phyloP scores from a whole-genome alignment of 2,113 vertebrate species.

The Campylorhamphus procurvoides region DNA sequence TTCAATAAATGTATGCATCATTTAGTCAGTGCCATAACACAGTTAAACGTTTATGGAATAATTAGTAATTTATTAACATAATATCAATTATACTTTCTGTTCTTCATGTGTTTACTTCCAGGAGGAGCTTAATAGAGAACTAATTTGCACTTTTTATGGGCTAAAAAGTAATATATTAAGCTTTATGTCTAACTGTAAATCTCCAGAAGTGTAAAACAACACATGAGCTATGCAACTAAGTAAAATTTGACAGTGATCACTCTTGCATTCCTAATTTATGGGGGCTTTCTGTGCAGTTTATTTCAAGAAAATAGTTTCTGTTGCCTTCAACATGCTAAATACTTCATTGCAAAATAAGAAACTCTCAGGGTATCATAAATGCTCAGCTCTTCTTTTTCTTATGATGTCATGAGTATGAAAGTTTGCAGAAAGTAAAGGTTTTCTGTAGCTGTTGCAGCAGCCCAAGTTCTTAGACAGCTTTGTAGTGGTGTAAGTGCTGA shows the following conservation, averaged over 20 bases:
- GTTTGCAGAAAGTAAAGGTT: neutral
- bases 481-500: accelerated
- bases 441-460: neutral
- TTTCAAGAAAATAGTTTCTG: neutral
- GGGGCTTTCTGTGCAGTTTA: neutral
- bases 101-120: slow-evolving; percentile 3
- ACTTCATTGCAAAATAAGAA: neutral
- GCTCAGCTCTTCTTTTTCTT: neutral
- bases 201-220: neutral
- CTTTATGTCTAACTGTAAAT: slow-evolving; percentile 40
- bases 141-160: slow-evolving; percentile 32
- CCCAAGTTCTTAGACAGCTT: neutral
- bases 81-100: neutral
- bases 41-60: neutral
- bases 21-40: neutral
- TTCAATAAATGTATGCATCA: neutral
- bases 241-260: neutral
- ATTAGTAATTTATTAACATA: slow-evolving; percentile 26
- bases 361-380: neutral
- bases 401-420: neutral
- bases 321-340: neutral
- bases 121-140: neutral
- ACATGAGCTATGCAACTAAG: neutral
- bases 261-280: neutral
- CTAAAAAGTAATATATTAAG: slow-evolving; percentile 49